A percentile compares a stretch with the other conserved stretches of the same genome.
Conservation (phyloP, 2,888 invertebrate genomes). For the Acutogordius australiensis region DNA sequence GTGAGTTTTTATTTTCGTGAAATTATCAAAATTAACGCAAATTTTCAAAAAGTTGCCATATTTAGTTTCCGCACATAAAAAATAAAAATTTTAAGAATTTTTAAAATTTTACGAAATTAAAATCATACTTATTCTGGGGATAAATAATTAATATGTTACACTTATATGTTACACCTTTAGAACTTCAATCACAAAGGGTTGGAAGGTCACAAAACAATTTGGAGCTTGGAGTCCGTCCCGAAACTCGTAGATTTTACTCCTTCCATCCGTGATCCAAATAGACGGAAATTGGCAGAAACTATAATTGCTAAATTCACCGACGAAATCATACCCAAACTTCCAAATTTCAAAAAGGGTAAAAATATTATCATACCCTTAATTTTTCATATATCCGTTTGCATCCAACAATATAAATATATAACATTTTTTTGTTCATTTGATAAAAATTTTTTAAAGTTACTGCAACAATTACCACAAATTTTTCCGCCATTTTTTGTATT, state of each 20-base stretch:
- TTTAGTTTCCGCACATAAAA: no score
- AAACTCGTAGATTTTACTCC: slow-evolving; percentile 39
- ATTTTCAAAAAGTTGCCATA: no score
- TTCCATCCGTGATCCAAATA: slow-evolving; percentile 35
- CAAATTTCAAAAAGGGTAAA: slow-evolving; percentile 3
- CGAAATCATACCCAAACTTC: slow-evolving; percentile 32
- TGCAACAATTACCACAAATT: no score
- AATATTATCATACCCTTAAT: background rate
- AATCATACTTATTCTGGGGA: no score
- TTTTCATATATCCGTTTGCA: background rate
- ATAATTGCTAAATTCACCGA: slow-evolving; percentile 36
- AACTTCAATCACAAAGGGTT: slow-evolving; percentile 42
- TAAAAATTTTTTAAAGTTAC: no score
- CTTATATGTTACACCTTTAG: slow-evolving; percentile 27
- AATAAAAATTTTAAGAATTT: no score
- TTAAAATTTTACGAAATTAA: no score
- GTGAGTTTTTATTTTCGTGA: no score
- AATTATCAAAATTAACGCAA: no score
- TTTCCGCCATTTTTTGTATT: no score
- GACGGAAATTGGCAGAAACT: slow-evolving; percentile 32
- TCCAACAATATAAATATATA: background rate
- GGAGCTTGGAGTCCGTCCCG: slow-evolving; percentile 43
- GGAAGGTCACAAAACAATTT: slow-evolving; percentile 36
- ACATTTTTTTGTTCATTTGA: no score
- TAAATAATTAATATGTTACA: no score